These are phyloP conservation scores for Crematogaster levior DNA, from an alignment of 2,888 invertebrate species.

Conservation along the genomic window DNA sequence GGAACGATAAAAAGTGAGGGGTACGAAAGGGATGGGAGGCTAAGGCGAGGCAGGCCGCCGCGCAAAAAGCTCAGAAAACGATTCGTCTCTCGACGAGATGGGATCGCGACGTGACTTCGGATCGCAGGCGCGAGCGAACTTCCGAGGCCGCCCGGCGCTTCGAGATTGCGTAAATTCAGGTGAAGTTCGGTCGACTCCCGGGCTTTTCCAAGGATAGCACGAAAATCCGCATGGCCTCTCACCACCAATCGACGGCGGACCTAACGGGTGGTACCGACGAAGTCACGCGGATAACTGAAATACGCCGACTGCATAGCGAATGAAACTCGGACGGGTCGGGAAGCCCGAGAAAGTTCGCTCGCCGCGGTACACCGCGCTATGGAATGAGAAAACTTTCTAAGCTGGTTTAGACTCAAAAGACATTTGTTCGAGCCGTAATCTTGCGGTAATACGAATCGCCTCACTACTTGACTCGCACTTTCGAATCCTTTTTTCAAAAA, in stretches of 20 bases:
- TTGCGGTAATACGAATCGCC: conserved; percentile 65
- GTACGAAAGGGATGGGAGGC: conserved; percentile 4
- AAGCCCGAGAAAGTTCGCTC: conserved; percentile 52
- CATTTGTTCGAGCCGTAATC: conserved; percentile 69
- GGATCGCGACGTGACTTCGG: conserved; percentile 70
- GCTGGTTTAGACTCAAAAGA: conserved; percentile 70
- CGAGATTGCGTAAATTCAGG: conserved; percentile 64
- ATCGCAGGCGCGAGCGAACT: conserved; percentile 58
- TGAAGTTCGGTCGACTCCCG: conserved; percentile 53
- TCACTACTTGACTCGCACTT: conserved; percentile 28
- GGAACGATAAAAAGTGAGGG: conserved; percentile 41
- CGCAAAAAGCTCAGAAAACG: conserved; percentile 64
- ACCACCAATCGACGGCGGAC: conserved; percentile 52
- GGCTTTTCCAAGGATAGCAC: conserved; percentile 48
- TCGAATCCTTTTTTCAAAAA: conserved; percentile 33
- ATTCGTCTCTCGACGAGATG: conserved; percentile 69
- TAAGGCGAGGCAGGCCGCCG: conserved; percentile 38
- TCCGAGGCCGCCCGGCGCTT: conserved; percentile 51
- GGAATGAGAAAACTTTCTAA: conserved; percentile 74
- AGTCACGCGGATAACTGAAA: conserved; percentile 69
- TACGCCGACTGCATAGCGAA: conserved; percentile 70
- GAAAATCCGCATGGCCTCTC: conserved; percentile 54
- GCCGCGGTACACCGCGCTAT: conserved; percentile 51
- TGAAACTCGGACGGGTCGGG: conserved; percentile 60
- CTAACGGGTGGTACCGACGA: conserved; percentile 21